Percentiles rank a stretch among this genome's conserved stretches.
These are phyloP conservation scores for Drosophila meridiana DNA, from an alignment of 2,888 invertebrate genomes.

Conservation along the genomic window DNA sequence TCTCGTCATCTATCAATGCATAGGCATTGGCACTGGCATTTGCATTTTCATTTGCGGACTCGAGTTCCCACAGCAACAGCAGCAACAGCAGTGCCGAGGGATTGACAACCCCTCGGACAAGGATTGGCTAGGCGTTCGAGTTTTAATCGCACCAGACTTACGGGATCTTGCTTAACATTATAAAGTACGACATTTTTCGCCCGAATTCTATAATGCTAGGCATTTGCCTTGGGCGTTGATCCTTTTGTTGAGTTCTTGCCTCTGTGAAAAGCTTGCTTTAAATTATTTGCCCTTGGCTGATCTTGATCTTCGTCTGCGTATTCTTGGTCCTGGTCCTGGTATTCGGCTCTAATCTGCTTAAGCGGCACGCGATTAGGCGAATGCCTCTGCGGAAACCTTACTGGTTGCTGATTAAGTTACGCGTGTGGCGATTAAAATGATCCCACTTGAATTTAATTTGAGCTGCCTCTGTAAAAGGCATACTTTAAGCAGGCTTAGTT, in stretches of 20 bases:
- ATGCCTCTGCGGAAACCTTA: constrained; percentile 15
- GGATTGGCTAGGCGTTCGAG: constrained; percentile 54
- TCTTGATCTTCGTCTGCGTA: constrained; percentile 35
- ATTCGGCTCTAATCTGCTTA: constrained; percentile 62
- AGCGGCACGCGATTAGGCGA: constrained; percentile 67
- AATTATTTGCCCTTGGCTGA: constrained; percentile 61
- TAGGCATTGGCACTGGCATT: constrained; percentile 31
- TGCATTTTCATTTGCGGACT: constrained; percentile 25
- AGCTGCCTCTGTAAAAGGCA: constrained; percentile 60
- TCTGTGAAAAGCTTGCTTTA: constrained; percentile 73
- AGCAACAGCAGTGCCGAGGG: constrained; percentile 13
- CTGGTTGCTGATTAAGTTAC: constrained; percentile 34
- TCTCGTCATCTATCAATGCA: constrained; percentile 66
- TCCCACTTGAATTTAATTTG: constrained; percentile 72
- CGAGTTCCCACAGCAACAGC: constrained; percentile 47
- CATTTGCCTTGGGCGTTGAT: constrained; percentile 36
- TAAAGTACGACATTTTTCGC: constrained; percentile 64
- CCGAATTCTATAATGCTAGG: constrained; percentile 54
- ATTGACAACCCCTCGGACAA: constrained; percentile 38
- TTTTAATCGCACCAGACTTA: constrained; percentile 77
- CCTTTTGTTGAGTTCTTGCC: constrained; percentile 60
- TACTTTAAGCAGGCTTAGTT: constrained; percentile 55
- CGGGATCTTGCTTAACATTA: constrained; percentile 79
- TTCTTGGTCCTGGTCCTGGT: constrained; percentile 14
- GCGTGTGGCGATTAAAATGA: constrained; percentile 55